A percentile compares a stretch with the other conserved stretches of the same genome.
These are phyloP conservation scores for Leucosticte australis DNA, from an alignment of 2,113 vertebrate species.

Conservation along the genomic window DNA sequence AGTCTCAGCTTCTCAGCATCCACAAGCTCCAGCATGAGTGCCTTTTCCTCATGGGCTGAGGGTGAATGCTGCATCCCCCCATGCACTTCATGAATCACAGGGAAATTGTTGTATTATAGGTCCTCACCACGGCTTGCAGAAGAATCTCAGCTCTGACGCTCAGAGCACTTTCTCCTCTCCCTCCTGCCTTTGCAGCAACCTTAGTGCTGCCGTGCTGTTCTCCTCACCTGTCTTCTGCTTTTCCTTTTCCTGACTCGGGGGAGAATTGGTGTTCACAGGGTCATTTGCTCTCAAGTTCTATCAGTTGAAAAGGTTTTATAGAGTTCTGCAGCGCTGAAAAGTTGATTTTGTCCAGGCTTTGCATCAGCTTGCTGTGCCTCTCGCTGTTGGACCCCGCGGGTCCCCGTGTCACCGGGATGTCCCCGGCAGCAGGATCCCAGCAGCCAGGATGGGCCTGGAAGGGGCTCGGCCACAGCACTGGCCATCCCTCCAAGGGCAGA, in stretches of 20 bases:
- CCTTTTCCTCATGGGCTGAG: neutral
- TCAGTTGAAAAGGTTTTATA: neutral
- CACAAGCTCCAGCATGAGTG: neutral
- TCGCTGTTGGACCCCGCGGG: neutral
- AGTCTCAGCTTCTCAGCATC: neutral
- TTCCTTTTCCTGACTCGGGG: neutral
- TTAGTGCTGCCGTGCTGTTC: fast-evolving
- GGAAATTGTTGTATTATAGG: neutral
- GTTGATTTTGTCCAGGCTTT: neutral
- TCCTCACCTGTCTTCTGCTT: neutral
- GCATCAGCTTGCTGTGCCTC: neutral
- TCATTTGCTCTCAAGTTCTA: neutral
- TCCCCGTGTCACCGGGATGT: fast-evolving
- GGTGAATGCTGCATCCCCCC: neutral
- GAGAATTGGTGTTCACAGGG: neutral
- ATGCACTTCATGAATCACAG: neutral
- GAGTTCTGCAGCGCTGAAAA: neutral
- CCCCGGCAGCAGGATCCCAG: neutral
- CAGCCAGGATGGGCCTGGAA: neutral
- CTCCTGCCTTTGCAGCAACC: fast-evolving
- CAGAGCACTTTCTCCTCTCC: fast-evolving
- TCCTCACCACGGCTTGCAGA: neutral
- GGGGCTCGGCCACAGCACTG: fast-evolving
- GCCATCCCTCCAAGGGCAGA: neutral
- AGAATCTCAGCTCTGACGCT: neutral